Percentiles rank a stretch among this genome's conserved stretches.
These are phyloP conservation scores for Drosophila phalerata DNA, from an alignment of 2,888 invertebrate genomes.

Conservation along the genomic window DNA sequence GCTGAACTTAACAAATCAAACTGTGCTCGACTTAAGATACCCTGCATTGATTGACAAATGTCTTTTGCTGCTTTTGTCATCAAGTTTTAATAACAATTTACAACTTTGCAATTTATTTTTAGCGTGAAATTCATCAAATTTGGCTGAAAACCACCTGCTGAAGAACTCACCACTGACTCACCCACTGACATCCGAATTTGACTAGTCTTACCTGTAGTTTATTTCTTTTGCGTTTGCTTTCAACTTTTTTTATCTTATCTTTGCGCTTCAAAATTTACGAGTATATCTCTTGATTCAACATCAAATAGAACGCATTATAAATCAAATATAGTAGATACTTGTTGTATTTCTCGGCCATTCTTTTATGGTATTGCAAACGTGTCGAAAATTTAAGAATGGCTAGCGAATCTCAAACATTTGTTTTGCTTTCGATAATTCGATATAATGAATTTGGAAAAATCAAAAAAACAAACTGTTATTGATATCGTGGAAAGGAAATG, in stretches of 20 bases:
- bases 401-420: neutral
- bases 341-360: conserved; percentile 22
- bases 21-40: conserved; percentile 5
- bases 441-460: conserved; percentile 6
- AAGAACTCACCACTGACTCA: conserved; percentile 31
- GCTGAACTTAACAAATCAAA: conserved; percentile 1
- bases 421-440: conserved; percentile 12
- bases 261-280: conserved; percentile 6
- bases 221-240: conserved; percentile 1
- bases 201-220: conserved; percentile 9
- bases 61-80: neutral
- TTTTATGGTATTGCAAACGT: conserved; percentile 53
- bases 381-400: conserved; percentile 50
- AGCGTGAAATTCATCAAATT: conserved; percentile 2
- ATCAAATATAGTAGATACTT: conserved; percentile 51
- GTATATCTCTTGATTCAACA: conserved; percentile 65
- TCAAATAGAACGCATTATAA: conserved; percentile 69
- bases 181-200: conserved; percentile 25
- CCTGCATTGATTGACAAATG: conserved; percentile 8
- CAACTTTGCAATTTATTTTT: conserved; percentile 27
- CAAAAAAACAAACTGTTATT: neutral
- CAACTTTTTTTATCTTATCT: conserved; percentile 49
- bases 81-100: conserved; percentile 8
- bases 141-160: conserved; percentile 8
- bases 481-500: conserved; percentile 10